Evolutionary conservation across 2,113 vertebrate species (phyloP).

Genomic region (Callaeas wilsoni): DNA sequence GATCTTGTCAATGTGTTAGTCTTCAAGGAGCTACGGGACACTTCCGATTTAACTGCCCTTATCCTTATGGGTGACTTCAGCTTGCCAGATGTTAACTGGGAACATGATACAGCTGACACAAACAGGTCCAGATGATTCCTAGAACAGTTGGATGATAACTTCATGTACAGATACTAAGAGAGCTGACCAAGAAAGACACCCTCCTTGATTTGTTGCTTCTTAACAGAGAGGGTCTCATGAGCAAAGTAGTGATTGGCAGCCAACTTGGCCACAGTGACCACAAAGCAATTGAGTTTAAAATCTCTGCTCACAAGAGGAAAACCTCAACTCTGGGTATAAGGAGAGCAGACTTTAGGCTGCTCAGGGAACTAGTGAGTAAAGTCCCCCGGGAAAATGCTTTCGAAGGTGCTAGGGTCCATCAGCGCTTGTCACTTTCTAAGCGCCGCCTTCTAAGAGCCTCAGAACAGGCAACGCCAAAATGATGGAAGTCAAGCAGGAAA

Average conservation of each 20-base stretch:
- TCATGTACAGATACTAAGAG: neutral
- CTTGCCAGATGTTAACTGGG: neutral
- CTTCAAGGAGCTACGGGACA: neutral
- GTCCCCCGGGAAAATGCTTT: neutral
- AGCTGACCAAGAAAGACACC: neutral
- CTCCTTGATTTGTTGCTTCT: neutral
- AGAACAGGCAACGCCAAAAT: neutral
- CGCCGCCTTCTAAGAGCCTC: too few relatives aligned
- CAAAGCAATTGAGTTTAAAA: neutral
- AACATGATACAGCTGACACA: neutral
- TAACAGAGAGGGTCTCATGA: neutral
- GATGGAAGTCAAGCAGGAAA: neutral
- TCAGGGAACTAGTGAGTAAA: neutral
- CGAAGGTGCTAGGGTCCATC: neutral
- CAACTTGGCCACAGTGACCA: neutral
- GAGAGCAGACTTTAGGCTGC: neutral
- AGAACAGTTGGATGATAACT: neutral
- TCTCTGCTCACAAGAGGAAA: neutral
- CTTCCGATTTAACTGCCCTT: neutral
- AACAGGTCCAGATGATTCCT: neutral
- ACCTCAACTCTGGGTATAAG: neutral
- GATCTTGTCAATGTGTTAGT: too few relatives aligned
- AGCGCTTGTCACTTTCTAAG: neutral
- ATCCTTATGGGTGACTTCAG: neutral
- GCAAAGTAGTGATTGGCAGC: too few relatives aligned